Percentiles rank a stretch among this genome's conserved stretches.
These are phyloP conservation scores for Crematogaster levior DNA, from an alignment of 2,888 invertebrate genomes.

Conservation along the genomic window DNA sequence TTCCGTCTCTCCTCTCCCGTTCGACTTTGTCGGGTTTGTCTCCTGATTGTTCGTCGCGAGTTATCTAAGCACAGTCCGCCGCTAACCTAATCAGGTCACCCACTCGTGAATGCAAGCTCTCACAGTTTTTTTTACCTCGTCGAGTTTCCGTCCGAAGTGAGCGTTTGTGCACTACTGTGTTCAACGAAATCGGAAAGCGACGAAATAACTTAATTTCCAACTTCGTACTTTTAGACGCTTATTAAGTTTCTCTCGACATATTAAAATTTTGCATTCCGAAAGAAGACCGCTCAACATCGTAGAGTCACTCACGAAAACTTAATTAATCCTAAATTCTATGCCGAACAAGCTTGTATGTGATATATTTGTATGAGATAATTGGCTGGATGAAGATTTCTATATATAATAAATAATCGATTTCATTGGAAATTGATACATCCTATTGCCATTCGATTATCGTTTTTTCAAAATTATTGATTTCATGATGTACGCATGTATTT, in stretches of 20 bases:
- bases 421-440: not conserved
- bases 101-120: conserved; percentile 15
- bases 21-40: conserved; percentile 37
- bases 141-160: conserved; percentile 15
- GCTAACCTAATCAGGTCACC: conserved; percentile 49
- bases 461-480: no score
- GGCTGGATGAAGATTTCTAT: not conserved
- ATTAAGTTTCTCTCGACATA: conserved; percentile 14
- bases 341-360: not conserved
- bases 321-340: not conserved
- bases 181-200: conserved; percentile 30
- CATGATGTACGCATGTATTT: not conserved
- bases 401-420: not conserved
- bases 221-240: conserved; percentile 14
- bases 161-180: not conserved
- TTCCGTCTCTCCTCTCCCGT: conserved; percentile 6
- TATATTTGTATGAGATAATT: not conserved
- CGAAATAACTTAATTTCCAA: conserved; percentile 36
- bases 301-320: not conserved
- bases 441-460: not conserved
- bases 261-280: not conserved
- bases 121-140: conserved; percentile 27
- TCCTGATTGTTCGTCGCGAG: conserved; percentile 48
- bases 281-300: not conserved
- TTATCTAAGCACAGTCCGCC: conserved; percentile 33